phyloP scores from a whole-genome alignment of 2,797 vertebrate genomes.

The Paedocypris micromegethes region DNA sequence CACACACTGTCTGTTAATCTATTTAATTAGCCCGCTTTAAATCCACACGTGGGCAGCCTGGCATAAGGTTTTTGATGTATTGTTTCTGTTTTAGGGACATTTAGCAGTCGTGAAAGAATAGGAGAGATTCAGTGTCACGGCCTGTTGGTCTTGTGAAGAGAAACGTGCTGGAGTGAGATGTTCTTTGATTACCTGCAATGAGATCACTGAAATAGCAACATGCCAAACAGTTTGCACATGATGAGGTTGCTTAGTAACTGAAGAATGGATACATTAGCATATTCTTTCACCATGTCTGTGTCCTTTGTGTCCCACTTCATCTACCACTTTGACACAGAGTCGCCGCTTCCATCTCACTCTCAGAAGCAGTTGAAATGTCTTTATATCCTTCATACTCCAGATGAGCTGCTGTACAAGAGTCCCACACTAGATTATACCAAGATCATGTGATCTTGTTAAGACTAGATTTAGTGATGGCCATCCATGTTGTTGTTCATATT shows the following conservation, averaged over 20 bases:
- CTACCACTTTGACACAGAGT: background rate
- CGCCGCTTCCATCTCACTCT: background rate
- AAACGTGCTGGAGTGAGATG: conserved; percentile 5
- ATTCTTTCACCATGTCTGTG: background rate
- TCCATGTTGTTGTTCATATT: too few species aligned
- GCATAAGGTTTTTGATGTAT: too few species aligned
- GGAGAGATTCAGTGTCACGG: background rate
- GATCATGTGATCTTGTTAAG: too few species aligned
- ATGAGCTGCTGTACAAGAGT: background rate
- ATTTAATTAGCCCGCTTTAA: too few species aligned
- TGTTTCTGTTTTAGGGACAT: background rate
- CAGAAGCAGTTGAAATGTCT: background rate
- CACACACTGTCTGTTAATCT: too few species aligned
- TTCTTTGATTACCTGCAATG: conserved; percentile 17
- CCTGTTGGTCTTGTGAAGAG: conserved; percentile 6
- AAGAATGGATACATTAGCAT: background rate
- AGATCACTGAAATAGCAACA: conserved; percentile 19
- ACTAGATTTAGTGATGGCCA: too few species aligned
- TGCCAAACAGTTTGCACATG: background rate
- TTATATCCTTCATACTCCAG: background rate
- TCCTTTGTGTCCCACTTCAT: background rate
- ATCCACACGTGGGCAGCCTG: too few species aligned
- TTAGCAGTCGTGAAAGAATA: background rate
- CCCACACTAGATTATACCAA: too few species aligned
- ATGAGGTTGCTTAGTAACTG: conserved; percentile 33